These are phyloP conservation scores for Mimas tiliae DNA, from an alignment of 2,888 invertebrate species.

Conservation along the genomic window DNA sequence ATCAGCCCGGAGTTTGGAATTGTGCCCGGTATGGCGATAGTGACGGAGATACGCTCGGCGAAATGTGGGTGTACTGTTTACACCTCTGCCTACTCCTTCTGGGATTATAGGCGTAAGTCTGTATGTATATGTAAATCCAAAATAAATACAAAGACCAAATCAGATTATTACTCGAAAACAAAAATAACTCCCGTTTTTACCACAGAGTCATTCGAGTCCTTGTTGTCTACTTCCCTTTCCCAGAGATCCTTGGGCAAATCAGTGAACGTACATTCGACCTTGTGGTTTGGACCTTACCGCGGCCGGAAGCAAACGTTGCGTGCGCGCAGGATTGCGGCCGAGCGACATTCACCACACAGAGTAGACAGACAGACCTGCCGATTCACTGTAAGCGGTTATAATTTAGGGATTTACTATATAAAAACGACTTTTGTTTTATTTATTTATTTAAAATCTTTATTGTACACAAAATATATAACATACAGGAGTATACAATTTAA, in stretches of 20 bases:
- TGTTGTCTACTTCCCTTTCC: not conserved
- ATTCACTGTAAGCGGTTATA: not conserved
- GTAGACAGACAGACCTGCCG: slow-evolving; percentile 1
- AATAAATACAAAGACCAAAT: not conserved
- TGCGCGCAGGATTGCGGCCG: slow-evolving; percentile 39
- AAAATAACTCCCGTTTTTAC: slow-evolving; percentile 26
- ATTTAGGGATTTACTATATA: not conserved
- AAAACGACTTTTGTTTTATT: no score
- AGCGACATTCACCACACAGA: slow-evolving; percentile 27
- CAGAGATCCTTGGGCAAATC: slow-evolving; percentile 18
- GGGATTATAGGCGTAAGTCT: no score
- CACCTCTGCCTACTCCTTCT: no score
- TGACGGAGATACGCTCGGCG: no score
- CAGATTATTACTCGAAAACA: slow-evolving; percentile 4
- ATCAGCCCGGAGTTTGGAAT: no score
- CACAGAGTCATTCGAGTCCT: slow-evolving; percentile 8
- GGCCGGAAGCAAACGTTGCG: slow-evolving; percentile 57
- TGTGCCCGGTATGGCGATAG: no score
- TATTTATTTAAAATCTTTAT: no score
- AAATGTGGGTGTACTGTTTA: no score
- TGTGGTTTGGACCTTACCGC: slow-evolving; percentile 44
- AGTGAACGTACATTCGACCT: slow-evolving; percentile 43
- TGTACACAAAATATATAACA: no score
- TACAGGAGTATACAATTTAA: no score
- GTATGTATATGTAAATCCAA: no score